These are phyloP conservation scores for Anagrus nilaparvatae DNA, from an alignment of 1,140 invertebrate genomes.

Conservation along the genomic window DNA sequence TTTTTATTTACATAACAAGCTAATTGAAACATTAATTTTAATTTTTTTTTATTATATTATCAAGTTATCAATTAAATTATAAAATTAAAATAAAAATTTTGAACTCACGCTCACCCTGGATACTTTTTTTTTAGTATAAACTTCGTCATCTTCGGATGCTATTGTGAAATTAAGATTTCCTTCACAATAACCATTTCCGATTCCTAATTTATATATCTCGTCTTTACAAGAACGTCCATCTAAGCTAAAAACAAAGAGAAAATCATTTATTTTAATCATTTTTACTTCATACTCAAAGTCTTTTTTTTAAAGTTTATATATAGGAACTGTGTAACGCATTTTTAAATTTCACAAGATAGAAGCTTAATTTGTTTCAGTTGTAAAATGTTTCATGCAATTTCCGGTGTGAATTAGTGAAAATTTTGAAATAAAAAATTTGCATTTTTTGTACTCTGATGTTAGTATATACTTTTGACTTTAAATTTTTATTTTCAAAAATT, in stretches of 20 bases:
- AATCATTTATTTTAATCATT: no score
- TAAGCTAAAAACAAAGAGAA: conserved; percentile 26
- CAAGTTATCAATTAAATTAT: not conserved
- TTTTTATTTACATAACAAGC: no score
- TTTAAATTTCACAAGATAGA: not conserved
- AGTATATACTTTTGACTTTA: no score
- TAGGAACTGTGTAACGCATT: not conserved
- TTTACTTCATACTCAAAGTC: no score
- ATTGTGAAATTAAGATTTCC: conserved; percentile 40
- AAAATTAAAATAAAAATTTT: not conserved
- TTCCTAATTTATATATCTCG: conserved; percentile 38
- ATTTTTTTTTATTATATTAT: not conserved
- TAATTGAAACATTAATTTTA: conserved; percentile 3
- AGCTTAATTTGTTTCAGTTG: not conserved
- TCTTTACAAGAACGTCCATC: conserved; percentile 39
- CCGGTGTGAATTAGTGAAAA: conserved; percentile 1
- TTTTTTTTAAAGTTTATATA: no score
- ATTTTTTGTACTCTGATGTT: no score
- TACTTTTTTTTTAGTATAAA: conserved; percentile 41
- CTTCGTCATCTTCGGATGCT: conserved; percentile 40
- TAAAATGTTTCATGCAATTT: not conserved
- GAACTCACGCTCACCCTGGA: conserved; percentile 33
- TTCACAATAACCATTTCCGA: conserved; percentile 35
- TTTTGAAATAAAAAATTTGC: no score
- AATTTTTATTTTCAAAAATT: no score